phyloP scores from a whole-genome alignment of 2,888 invertebrate species.

The Drosophila maculinotata region DNA sequence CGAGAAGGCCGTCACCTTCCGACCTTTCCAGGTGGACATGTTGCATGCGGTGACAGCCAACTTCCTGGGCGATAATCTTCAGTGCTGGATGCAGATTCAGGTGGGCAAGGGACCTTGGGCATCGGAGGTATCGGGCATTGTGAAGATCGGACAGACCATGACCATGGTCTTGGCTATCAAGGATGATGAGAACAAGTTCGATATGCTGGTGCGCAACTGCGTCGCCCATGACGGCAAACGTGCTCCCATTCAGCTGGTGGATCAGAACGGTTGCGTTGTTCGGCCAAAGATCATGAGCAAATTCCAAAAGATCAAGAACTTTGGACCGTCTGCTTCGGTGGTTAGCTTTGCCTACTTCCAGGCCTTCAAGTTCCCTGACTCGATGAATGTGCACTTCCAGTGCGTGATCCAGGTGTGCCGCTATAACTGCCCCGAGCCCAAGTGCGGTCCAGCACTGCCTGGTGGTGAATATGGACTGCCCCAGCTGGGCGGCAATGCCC shows the following conservation, averaged over 20 bases:
- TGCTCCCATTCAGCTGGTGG: conserved; percentile 96
- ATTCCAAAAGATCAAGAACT: conserved; percentile 98
- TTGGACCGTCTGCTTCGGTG: conserved; percentile 96
- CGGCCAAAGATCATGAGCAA: conserved; percentile 97
- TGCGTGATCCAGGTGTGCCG: conserved; percentile 97
- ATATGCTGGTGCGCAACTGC: conserved; percentile 97
- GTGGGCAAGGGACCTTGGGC: conserved; percentile 98
- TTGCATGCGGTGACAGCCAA: conserved; percentile 97
- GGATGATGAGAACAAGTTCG: conserved; percentile 97
- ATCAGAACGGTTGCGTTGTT: conserved; percentile 96
- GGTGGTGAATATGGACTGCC: conserved; percentile 88
- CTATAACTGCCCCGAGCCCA: conserved; percentile 96
- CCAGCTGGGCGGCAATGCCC: conserved; percentile 86
- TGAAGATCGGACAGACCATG: conserved; percentile 98
- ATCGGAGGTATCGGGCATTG: conserved; percentile 97
- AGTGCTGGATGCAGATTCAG: conserved; percentile 99
- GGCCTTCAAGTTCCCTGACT: conserved; percentile 98
- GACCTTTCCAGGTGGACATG: conserved; percentile 98
- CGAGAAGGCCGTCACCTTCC: conserved; percentile 96
- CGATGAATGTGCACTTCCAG: conserved; percentile 98
- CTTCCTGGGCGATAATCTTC: conserved; percentile 97
- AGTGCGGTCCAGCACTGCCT: conserved; percentile 89
- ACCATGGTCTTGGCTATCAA: conserved; percentile 98
- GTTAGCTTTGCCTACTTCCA: conserved; percentile 98
- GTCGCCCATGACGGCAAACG: conserved; percentile 97